Evolutionary conservation across 92 coral and sea anemone species (phyloP).

Genomic region (Epizoanthus scotinus): DNA sequence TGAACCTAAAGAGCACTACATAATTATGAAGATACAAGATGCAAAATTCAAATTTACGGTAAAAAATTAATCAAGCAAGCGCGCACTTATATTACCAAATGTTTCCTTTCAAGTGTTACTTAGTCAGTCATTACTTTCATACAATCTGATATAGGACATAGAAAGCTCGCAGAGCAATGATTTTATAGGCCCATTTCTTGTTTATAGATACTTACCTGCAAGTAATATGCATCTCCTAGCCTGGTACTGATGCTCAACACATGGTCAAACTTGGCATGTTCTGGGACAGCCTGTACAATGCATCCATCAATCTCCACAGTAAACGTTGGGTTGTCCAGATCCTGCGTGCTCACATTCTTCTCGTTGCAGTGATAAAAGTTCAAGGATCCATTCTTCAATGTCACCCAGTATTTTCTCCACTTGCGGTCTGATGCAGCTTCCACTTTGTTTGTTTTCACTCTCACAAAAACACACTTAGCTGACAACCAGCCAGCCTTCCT

Average conservation of each 20-base stretch:
- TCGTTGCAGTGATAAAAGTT: constrained; percentile 94
- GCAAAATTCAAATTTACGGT: too few relatives aligned
- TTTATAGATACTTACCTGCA: constrained; percentile 67
- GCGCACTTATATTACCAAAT: too few relatives aligned
- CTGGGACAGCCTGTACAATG: constrained; percentile 97
- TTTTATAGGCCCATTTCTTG: too few relatives aligned
- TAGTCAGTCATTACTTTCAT: too few relatives aligned
- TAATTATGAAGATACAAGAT: too few relatives aligned
- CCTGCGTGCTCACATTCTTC: constrained; percentile 93
- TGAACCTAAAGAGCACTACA: too few relatives aligned
- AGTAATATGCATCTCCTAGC: constrained; percentile 93
- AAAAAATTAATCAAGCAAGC: too few relatives aligned
- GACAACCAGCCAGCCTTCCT: constrained; percentile 98
- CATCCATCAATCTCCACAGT: constrained; percentile 88
- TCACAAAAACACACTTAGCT: constrained; percentile 80
- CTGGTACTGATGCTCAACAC: constrained; percentile 95
- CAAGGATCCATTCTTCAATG: constrained; percentile 77
- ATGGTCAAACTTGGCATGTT: constrained; percentile 94
- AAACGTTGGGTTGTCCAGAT: constrained; percentile 80
- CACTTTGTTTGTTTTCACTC: constrained; percentile 79
- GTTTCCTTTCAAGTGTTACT: too few relatives aligned
- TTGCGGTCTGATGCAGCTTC: constrained; percentile 87
- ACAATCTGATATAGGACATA: too few relatives aligned
- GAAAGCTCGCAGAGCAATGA: too few relatives aligned
- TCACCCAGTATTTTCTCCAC: constrained; percentile 99